Base-by-base conservation (phyloP, 2,797 vertebrate species). In the Epinephelus awoara region DNA sequence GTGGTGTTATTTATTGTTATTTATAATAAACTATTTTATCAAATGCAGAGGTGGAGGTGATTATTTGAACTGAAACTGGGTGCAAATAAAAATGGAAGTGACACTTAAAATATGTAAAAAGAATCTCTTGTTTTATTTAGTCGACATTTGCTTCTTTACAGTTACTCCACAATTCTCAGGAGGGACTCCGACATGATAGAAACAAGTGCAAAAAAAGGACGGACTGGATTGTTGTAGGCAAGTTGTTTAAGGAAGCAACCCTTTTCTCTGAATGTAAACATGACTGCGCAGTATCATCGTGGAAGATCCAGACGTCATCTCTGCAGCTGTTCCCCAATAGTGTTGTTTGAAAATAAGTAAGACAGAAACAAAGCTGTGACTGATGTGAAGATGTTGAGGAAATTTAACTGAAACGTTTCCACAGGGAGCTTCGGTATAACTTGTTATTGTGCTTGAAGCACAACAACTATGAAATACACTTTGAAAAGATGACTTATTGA, bases 1-100 rank as follows among this genome's bases (percentile, higher is more conserved):
- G 25, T 84, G 56, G 40, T 89, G 77, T 82, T 84, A 88, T 92
- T 89, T 89, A 87, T 85, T 88, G 13, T 55, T 86, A 90, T 89
- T 86, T 90, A 88, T 85, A 85, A 87, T 91, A 88, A 91, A 89
- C 13, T 78, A 27, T 83, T 83, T 82, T 57, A 59, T 58, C 15
- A 78, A 67, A 25, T 52, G 27, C 54, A 51, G 34, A 49, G 34
- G 51, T 81, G 34, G 23, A 78, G 56, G 21, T 76, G 25, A 25
- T 61, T 64, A 29, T 63, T 52, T 40, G 3, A 5, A 61, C 3
- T 77, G 49, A 38, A 77, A 42, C 2, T 54, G 23, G 9, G 29
- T 27, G 34, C 9, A 55, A 34, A 34, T 8, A 34, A 34, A 34
- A 67, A 18, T 59, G 9, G 2, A 63, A 44, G 8, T 1, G 11